Evolutionary conservation across 2,797 vertebrate species (phyloP), one percentile per base, ranked within the genome.

Genomic region (Pangasius sanitwongsei): DNA sequence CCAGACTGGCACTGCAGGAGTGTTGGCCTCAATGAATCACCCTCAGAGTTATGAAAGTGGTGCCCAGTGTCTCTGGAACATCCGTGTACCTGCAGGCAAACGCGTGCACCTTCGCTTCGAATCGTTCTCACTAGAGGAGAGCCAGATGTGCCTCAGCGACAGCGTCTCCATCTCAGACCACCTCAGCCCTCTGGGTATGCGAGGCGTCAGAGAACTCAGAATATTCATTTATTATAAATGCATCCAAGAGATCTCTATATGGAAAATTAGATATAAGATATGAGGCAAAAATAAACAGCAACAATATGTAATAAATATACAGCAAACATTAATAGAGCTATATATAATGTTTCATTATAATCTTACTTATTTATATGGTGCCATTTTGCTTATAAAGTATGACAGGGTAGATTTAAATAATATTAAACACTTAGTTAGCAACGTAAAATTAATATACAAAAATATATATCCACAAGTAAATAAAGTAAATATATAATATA

Each of bases 81-180:
- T 97, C 91, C 89, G 20, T 50, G 96, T 90, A 12, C 92, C 96
- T 5, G 44, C 20, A 0, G 96, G 95, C 83, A 95, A 96, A 93
- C 83, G 95, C 57, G 92, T 97, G 83, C 93, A 95, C 90, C 92
- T 97, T 75, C 94, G 93, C 72, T 97, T 97, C 90, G 80, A 88
- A 63, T 91, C 87, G 88, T 96, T 97, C 91, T 96, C 96, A n/a
- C 93, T 96, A 91, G 96, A 97, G 94, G 94, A 96, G 83, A 96
- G 94, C 90, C 86, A 85, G 83, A n/a, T 93, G 87, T 97, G 96
- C 86, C 20, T 95, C 7, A 95, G 94, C 55, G 96, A 96, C 93
- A 96, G 93, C 92, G 92, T 97, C 92, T 90, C 67, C 57, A 84
- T 97, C 91, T 90, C 88, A 1, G 96, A 97, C 92, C 88, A 86